phyloP scores from a whole-genome alignment of 2,113 vertebrate species.

The Amazona guildingii region DNA sequence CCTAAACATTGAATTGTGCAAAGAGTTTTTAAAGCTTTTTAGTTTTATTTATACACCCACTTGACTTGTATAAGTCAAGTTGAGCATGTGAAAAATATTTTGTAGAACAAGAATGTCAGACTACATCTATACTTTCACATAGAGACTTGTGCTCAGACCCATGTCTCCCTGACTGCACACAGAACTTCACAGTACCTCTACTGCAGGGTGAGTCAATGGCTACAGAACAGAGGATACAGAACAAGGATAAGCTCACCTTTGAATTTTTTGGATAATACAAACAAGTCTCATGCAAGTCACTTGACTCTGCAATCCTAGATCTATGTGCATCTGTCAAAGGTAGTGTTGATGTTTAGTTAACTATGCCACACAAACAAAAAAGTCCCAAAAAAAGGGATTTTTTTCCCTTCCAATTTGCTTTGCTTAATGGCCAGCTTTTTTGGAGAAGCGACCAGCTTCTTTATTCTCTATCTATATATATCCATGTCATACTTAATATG shows the following conservation, averaged over 20 bases:
- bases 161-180: fast-evolving
- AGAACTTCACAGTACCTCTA: background rate
- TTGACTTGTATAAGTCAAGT: background rate
- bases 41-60: background rate
- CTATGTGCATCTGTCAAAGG: background rate
- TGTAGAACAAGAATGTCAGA: fast-evolving
- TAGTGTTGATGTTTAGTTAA: background rate
- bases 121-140: background rate
- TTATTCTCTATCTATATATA: background rate
- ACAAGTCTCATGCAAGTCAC: background rate
- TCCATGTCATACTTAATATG: background rate
- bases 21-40: background rate
- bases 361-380: background rate
- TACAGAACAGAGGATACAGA: background rate
- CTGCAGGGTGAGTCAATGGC: background rate
- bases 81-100: background rate
- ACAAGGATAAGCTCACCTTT: background rate
- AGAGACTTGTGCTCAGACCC: background rate
- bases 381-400: background rate
- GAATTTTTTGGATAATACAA: background rate
- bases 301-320: background rate
- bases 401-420: background rate
- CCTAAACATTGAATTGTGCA: background rate
- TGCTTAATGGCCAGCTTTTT: background rate
- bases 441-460: background rate